Percentiles rank a stretch among this genome's conserved stretches.
These are phyloP conservation scores for Perizoma affinitatum DNA, from an alignment of 2,888 invertebrate species.

Conservation along the genomic window DNA sequence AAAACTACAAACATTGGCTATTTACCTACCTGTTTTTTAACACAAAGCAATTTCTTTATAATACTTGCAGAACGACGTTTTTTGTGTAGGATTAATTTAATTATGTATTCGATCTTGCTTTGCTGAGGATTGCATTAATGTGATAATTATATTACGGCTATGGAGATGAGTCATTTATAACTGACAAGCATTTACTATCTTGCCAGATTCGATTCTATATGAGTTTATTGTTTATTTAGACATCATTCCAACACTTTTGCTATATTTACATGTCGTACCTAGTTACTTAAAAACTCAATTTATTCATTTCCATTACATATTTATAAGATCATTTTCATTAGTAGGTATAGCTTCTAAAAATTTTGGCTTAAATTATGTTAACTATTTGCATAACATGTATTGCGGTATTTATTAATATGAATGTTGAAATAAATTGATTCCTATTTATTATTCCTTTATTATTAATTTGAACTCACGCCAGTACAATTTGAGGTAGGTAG, in stretches of 20 bases:
- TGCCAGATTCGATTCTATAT: conserved; percentile 27
- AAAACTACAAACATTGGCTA: not conserved
- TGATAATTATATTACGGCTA: conserved; percentile 22
- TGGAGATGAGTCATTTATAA: conserved; percentile 13
- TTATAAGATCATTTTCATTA: conserved; percentile 22
- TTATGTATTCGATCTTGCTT: conserved; percentile 17
- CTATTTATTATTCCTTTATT: conserved; percentile 28
- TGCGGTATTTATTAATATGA: conserved; percentile 54
- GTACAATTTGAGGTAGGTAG: no score
- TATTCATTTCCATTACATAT: conserved; percentile 14
- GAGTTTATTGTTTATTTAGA: conserved; percentile 34
- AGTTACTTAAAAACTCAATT: conserved; percentile 6
- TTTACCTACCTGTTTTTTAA: conserved; percentile 3
- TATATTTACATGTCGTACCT: not conserved
- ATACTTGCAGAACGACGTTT: not conserved
- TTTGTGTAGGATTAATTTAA: conserved; percentile 10
- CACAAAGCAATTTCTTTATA: not conserved
- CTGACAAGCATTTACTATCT: conserved; percentile 40
- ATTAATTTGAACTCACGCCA: not conserved
- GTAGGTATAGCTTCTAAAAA: conserved; percentile 40
- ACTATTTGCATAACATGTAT: conserved; percentile 34
- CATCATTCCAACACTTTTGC: conserved; percentile 39
- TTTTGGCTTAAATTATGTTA: conserved; percentile 40
- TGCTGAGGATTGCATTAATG: conserved; percentile 24
- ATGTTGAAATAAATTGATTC: conserved; percentile 58